phyloP scores from a whole-genome alignment of 2,888 invertebrate genomes.

The Parasteatoda lunata region DNA sequence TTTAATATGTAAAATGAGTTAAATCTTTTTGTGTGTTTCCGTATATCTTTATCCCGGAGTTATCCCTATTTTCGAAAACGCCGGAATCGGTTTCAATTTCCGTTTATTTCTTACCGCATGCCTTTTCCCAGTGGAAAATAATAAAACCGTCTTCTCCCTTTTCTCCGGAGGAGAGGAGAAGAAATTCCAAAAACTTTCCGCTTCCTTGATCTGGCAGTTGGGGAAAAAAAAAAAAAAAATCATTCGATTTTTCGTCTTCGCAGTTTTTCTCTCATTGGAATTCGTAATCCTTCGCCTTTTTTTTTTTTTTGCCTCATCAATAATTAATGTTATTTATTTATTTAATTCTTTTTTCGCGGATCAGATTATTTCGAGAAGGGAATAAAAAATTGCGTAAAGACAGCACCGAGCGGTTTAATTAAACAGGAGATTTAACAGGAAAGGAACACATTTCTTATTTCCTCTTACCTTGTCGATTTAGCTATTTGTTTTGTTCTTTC shows the following conservation, averaged over 20 bases:
- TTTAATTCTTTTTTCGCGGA: slow-evolving; percentile 7
- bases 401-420: slow-evolving; percentile 54
- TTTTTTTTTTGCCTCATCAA: not conserved
- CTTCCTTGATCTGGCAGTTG: no score
- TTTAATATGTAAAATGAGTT: not conserved
- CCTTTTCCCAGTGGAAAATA: slow-evolving; percentile 31
- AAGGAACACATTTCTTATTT: slow-evolving; percentile 42
- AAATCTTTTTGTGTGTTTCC: slow-evolving; percentile 1
- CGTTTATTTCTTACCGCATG: slow-evolving; percentile 53
- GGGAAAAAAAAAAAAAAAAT: not conserved
- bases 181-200: no score
- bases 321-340: slow-evolving; percentile 1
- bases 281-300: slow-evolving; percentile 44
- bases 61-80: slow-evolving; percentile 25
- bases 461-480: not conserved
- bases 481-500: not conserved
- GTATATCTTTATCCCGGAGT: not conserved
- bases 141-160: slow-evolving; percentile 28
- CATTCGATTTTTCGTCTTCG: slow-evolving; percentile 3
- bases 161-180: not conserved
- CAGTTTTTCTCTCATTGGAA: slow-evolving; percentile 12
- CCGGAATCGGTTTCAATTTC: slow-evolving; percentile 67
- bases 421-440: slow-evolving; percentile 63
- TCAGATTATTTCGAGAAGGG: slow-evolving; percentile 42
- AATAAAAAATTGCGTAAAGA: slow-evolving; percentile 15